Conservation (phyloP, 2,113 vertebrate genomes). For the Myxocyprinus asiaticus region DNA sequence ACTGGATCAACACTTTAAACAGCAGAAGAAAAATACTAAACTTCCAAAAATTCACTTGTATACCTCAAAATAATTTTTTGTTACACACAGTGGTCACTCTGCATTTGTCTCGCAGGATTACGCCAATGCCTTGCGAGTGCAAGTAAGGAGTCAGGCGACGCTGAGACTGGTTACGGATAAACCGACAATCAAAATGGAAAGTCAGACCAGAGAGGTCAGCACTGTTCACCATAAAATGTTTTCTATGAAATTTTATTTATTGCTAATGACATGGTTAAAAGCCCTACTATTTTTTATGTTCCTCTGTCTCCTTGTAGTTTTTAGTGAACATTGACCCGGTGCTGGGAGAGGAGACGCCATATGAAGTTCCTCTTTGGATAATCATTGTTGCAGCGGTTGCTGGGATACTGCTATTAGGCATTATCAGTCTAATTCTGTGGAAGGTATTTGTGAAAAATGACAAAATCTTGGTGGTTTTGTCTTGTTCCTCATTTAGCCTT, state of each 20-base stretch:
- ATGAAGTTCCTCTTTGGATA: slow-evolving; percentile 88
- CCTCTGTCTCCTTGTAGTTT: slow-evolving; percentile 79
- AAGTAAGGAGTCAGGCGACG: slow-evolving; percentile 78
- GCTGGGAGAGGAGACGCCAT: slow-evolving; percentile 77
- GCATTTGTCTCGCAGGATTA: slow-evolving; percentile 78
- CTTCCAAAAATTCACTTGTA: no score
- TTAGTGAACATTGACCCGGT: slow-evolving; percentile 83
- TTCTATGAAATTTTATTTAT: neutral
- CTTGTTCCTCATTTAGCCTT: no score
- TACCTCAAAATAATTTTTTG: no score
- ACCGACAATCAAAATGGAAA: slow-evolving; percentile 85
- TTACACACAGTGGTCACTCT: neutral
- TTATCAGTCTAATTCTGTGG: slow-evolving; percentile 90
- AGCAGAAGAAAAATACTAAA: no score
- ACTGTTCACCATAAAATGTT: neutral
- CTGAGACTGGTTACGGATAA: slow-evolving; percentile 83
- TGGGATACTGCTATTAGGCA: slow-evolving; percentile 84
- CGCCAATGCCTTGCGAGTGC: slow-evolving; percentile 74
- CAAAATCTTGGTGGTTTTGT: no score
- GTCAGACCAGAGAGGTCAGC: slow-evolving; percentile 74
- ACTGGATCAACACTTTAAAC: no score
- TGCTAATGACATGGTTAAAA: neutral
- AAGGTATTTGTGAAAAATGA: slow-evolving; percentile 75
- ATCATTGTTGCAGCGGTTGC: slow-evolving; percentile 83
- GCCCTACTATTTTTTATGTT: neutral